Evolutionary conservation across 2,888 invertebrate species (phyloP), one percentile per base, ranked within the genome.

Genomic region (Limnephilus marmoratus): DNA sequence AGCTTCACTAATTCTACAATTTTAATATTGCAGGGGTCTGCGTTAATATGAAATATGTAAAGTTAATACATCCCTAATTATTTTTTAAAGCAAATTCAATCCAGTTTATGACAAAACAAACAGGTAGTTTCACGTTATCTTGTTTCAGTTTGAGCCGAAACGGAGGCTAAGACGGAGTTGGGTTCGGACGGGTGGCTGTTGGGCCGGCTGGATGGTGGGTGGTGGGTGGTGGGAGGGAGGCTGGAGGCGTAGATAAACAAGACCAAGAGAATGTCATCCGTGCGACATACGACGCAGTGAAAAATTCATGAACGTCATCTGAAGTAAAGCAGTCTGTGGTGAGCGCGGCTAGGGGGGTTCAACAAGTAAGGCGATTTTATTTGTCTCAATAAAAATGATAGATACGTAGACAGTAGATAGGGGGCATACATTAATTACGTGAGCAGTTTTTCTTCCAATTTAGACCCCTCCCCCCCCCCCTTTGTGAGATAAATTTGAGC

Each of bases 271-370:
- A 85, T 87, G 86, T 92, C 82, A 87, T 91, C 45, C 45, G 80
- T n/a, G 68, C 24, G 85, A 85, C 91, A 88, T 82, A 82, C 80
- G 89, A 87, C 68, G 93, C 91, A 90, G 92, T 93, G 92, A 93
- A 93, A 92, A 93, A 92, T 93, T 93, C 93, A 93, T 93, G 93
- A 91, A 90, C 85, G 91, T 92, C 93, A 89, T 92, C 90, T 82
- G 91, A 92, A 85, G 89, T 85, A n/a, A 90, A 29, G 82, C 31
- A 29, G 82, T 34, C 82, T 29, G 80, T 88, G 68, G 80, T 53
- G 12, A 24, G 37, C 5, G 3, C 83, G 18, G 37, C 37, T 37
- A 18, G 83, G 24, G 83, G 2, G 37, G 83, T 83, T 83, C 37
- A 83, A 83, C 34, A 83, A 68, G 68, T 15, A 83, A 24, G 7